Base-by-base conservation (phyloP, 2,797 vertebrate genomes). In the Hippocampus kuda region DNA sequence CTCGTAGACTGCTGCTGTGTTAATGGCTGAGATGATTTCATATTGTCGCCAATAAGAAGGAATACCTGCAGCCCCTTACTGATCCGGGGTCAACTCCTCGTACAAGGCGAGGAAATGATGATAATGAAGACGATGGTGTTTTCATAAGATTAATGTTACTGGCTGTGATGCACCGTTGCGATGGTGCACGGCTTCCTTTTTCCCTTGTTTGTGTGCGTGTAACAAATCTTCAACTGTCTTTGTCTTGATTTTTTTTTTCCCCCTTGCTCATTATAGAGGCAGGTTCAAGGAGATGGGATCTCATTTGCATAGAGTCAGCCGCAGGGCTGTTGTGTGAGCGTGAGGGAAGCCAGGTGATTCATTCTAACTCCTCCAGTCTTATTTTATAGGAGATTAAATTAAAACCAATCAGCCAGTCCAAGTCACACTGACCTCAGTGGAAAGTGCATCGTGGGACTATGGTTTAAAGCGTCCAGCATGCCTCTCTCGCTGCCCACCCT, bases 301-400 rank as follows among this genome's bases (percentile, higher is more conserved):
- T 90, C 83, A 90, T 91, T 87, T 90, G 81, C 88, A 90, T 91
- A 68, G 90, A 68, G 76, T 61, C 41, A 73, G 77, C 82, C 83
- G 46, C 26, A 30, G 67, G 78, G 78, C 81, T 76, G 46, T 61
- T 75, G 70, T 77, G 73, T 83, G 70, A 69, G 27, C 75, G 77
- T 78, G 75, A 11, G n/a, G 5, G n/a, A 26, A 80, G 76, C 79
- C 79, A 87, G 88, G 83, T 86, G 82, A 88, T 88, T 89, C 88
- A 88, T 84, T 77, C 76, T 77, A 70, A 60, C 72, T 83, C 73
- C 79, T 75, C 77, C 68, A 57, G 67, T 76, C 77, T 75, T 85
- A 76, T 84, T 88, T 84, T 76, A 67, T 73, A 68, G 70, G 74
- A 77, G 75, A 83, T 85, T 84, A 89, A 76, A 90, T 88, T 88